Evolutionary conservation across 2,888 invertebrate species (phyloP).

Genomic region (Aromia moschata): DNA sequence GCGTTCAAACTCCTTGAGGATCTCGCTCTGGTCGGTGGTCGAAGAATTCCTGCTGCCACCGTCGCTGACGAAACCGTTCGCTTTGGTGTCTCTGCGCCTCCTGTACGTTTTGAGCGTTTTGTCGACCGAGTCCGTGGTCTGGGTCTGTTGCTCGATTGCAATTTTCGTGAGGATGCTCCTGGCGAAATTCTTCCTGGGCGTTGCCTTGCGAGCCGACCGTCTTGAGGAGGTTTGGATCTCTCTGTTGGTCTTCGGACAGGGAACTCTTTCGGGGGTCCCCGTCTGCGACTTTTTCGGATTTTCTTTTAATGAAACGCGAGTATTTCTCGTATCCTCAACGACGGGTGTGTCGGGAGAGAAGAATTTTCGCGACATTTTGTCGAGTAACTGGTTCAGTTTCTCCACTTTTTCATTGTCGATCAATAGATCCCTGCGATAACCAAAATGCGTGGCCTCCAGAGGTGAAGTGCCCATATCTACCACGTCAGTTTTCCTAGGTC

Average conservation of each 20-base stretch:
- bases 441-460: neutral
- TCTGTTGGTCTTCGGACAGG: neutral
- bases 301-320: neutral
- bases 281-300: neutral
- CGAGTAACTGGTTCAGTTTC: slow-evolving; percentile 1
- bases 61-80: neutral
- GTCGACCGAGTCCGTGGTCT: slow-evolving; percentile 1
- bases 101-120: neutral
- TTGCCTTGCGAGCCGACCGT: neutral
- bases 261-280: neutral
- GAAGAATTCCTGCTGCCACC: neutral
- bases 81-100: neutral
- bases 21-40: slow-evolving; percentile 11
- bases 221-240: slow-evolving; percentile 7
- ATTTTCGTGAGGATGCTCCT: neutral
- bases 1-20: neutral
- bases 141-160: slow-evolving; percentile 9
- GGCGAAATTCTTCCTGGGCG: neutral
- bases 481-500: neutral
- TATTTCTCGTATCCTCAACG: neutral
- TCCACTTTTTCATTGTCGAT: neutral
- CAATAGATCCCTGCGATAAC: neutral
- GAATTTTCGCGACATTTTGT: neutral
- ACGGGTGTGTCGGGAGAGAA: neutral
- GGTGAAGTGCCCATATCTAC: slow-evolving; percentile 6